Percentiles rank a stretch among this genome's conserved stretches.
Conservation (phyloP, 2,797 vertebrate genomes). For the Ctenochaetus hawaiiensis region DNA sequence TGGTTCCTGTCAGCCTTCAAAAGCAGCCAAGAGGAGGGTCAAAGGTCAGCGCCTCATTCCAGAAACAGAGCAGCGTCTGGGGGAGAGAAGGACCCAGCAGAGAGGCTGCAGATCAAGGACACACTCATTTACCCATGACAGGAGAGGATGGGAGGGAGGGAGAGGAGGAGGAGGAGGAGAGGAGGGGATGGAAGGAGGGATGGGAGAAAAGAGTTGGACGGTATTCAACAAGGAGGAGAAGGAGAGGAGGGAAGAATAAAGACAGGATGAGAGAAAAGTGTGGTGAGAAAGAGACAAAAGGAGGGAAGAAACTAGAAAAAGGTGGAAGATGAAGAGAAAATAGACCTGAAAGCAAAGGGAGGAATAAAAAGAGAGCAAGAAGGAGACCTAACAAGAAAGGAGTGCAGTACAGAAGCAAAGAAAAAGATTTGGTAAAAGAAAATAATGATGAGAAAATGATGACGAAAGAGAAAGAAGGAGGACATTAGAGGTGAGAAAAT, state of each 20-base stretch:
- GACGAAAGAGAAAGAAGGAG: no score
- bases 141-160: not conserved
- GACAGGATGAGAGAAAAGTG: not conserved
- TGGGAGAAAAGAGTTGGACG: not conserved
- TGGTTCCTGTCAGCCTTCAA: constrained; percentile 62
- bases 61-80: constrained; percentile 56
- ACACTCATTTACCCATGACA: constrained; percentile 25
- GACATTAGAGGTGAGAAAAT: no score
- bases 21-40: constrained; percentile 47
- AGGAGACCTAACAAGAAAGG: not conserved
- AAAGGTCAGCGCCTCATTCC: constrained; percentile 59
- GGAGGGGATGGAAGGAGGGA: not conserved
- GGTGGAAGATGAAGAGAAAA: not conserved
- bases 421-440: not conserved
- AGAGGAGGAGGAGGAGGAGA: not conserved
- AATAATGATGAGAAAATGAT: not conserved
- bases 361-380: no score
- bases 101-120: constrained; percentile 60
- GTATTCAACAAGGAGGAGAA: no score
- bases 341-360: no score
- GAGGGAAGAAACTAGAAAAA: not conserved
- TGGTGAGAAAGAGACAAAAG: not conserved
- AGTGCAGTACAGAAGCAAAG: not conserved
- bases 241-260: not conserved
- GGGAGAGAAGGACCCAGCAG: constrained; percentile 30